These are phyloP conservation scores for Allolobophora icterica DNA, from an alignment of 2,888 invertebrate genomes.

Conservation along the genomic window DNA sequence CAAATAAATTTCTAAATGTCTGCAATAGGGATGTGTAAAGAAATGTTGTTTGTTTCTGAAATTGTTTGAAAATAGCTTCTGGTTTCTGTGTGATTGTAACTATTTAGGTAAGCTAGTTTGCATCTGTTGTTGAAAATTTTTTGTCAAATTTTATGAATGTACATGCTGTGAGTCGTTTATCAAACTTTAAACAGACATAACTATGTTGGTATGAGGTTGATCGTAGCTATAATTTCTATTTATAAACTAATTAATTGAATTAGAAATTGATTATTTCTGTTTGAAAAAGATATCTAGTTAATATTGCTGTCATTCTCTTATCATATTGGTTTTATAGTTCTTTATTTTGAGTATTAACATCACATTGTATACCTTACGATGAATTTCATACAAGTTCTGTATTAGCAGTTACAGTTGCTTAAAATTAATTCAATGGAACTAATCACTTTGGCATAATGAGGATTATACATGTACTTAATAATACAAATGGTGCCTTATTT, in stretches of 20 bases:
- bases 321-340: not conserved
- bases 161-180: not conserved
- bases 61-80: not conserved
- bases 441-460: not conserved
- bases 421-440: not conserved
- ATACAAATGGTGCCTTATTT: not conserved
- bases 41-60: not conserved
- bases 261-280: constrained; percentile 1
- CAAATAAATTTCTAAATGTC: not conserved
- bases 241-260: not conserved
- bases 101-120: not conserved
- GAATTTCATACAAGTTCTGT: not conserved
- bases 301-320: not conserved
- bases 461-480: not conserved
- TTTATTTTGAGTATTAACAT: not conserved
- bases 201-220: no score
- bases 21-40: not conserved
- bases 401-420: not conserved
- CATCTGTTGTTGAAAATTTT: no score
- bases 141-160: not conserved
- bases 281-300: not conserved
- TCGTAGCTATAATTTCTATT: not conserved
- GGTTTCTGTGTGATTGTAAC: not conserved
- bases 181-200: not conserved
- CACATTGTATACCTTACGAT: not conserved